A percentile compares a stretch with the other conserved stretches of the same genome.
These are phyloP conservation scores for Ptiloglossa arizonensis DNA, from an alignment of 1,140 invertebrate species.

Conservation along the genomic window DNA sequence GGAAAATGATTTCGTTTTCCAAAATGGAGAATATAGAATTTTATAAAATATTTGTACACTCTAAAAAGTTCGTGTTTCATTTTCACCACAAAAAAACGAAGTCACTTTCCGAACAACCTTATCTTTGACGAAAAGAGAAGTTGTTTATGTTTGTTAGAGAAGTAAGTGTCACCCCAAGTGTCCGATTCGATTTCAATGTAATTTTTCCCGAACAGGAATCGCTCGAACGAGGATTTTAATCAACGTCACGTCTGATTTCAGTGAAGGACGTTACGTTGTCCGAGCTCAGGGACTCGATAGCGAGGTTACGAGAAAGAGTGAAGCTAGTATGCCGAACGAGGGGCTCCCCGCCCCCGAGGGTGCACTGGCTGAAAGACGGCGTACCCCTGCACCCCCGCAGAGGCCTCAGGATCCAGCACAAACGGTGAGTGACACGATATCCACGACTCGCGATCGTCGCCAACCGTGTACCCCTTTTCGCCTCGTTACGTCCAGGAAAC, in stretches of 20 bases:
- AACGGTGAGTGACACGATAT: slow-evolving; percentile 73
- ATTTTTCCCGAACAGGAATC: too few relatives aligned
- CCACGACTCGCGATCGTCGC: slow-evolving; percentile 17
- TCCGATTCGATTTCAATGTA: too few relatives aligned
- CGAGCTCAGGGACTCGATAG: slow-evolving; percentile 80
- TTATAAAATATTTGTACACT: too few relatives aligned
- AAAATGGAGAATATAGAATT: too few relatives aligned
- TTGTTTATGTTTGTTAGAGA: too few relatives aligned
- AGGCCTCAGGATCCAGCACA: slow-evolving; percentile 82
- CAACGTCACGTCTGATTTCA: slow-evolving; percentile 69
- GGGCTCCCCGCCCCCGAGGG: slow-evolving; percentile 86
- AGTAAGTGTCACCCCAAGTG: too few relatives aligned
- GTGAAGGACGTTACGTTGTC: slow-evolving; percentile 80
- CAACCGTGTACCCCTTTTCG: neutral
- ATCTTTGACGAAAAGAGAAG: too few relatives aligned
- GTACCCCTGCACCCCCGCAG: slow-evolving; percentile 82
- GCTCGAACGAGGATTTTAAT: neutral
- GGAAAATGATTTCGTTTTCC: too few relatives aligned
- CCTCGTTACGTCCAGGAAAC: neutral
- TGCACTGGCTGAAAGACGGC: slow-evolving; percentile 89
- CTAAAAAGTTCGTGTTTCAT: too few relatives aligned
- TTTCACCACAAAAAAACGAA: too few relatives aligned
- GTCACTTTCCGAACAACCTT: too few relatives aligned
- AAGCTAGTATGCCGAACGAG: slow-evolving; percentile 86
- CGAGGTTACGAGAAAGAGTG: slow-evolving; percentile 83